Evolutionary conservation across 2,797 vertebrate genomes (phyloP).

Genomic region (Myotis daubentonii): DNA sequence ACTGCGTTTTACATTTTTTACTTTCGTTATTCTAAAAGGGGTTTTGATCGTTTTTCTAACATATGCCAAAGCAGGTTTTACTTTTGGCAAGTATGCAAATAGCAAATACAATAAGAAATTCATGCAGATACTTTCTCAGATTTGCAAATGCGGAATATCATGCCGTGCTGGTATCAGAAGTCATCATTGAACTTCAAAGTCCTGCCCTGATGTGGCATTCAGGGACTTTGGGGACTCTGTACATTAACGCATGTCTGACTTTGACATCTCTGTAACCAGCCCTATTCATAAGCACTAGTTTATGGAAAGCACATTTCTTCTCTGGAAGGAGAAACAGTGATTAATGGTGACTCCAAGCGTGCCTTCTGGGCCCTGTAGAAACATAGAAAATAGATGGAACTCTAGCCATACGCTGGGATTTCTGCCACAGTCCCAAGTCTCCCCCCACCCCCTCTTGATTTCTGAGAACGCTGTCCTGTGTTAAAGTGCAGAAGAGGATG

Average conservation of each 20-base stretch:
- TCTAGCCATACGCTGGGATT: slow-evolving; percentile 53
- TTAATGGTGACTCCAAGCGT: slow-evolving; percentile 58
- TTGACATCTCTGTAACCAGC: slow-evolving; percentile 76
- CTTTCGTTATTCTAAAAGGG: slow-evolving; percentile 67
- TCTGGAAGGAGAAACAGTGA: slow-evolving; percentile 67
- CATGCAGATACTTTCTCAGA: slow-evolving; percentile 69
- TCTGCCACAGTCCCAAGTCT: slow-evolving; percentile 44
- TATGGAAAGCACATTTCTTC: slow-evolving; percentile 79
- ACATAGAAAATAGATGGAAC: slow-evolving; percentile 5
- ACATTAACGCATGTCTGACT: slow-evolving; percentile 74
- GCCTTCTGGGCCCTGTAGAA: slow-evolving; percentile 53
- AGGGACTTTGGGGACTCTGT: slow-evolving; percentile 62
- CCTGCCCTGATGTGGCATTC: slow-evolving; percentile 73
- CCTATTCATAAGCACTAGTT: slow-evolving; percentile 73
- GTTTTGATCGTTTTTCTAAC: slow-evolving; percentile 74
- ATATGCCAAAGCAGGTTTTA: slow-evolving; percentile 78
- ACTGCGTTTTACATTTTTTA: slow-evolving; percentile 68
- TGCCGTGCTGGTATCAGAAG: slow-evolving; percentile 74
- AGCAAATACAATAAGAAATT: slow-evolving; percentile 73
- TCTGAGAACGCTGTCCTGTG: slow-evolving; percentile 20
- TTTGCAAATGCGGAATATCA: slow-evolving; percentile 72
- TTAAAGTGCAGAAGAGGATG: slow-evolving; percentile 41
- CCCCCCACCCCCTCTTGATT: slow-evolving; percentile 26
- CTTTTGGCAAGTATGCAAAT: slow-evolving; percentile 74
- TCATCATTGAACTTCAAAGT: slow-evolving; percentile 75